Base-by-base conservation (phyloP, 2,113 vertebrate species). In the Pseudorasbora parva region DNA sequence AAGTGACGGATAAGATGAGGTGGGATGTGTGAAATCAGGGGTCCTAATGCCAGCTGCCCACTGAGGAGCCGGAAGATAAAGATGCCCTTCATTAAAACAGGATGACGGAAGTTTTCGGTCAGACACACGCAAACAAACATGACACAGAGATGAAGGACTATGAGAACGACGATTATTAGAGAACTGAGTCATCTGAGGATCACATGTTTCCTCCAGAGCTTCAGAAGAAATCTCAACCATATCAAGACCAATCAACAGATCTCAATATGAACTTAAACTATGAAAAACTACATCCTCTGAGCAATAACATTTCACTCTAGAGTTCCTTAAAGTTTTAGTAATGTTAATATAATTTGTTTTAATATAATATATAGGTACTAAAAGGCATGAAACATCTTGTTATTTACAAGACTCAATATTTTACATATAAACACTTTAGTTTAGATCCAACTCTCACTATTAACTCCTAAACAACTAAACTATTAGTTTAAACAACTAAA, bases 1-100 rank as follows among this genome's bases (percentile, higher is more conserved):
- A 79, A 79, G 43, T 66, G 77, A 79, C 17, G 23, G 77, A 79
- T 49, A 27, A 79, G 77, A 79, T n/a, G 57, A 79, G 59, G 72
- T 79, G 77, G 77, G 59, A 79, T 79, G 77, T 79, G 77, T 79
- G 43, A 79, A 79, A 79, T 21, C 43, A 66, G 59, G 41, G 77
- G 77, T 79, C 77, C 59, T 79, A 79, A 64, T 64, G 77, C 59
- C 77, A 79, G 77, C 77, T 79, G 77, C 59, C 77, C 59, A 79
- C 59, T 21, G 43, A 47, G 8, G 23, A 64, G 59, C 43, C 59
- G 2, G 43, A 49, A 79, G 19, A 79, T 62, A 66, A 79, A 66
- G 15, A 23, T 79, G 43, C 2, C 77, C 77, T 64, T 49, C 14
- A 74, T 15, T 17, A 49, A 54, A 62, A 64, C n/a, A 17, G 25